A percentile compares a stretch with the other conserved stretches of the same genome.
phyloP scores from a whole-genome alignment of 2,797 vertebrate genomes.

The Catamblyrhynchus diadema region DNA sequence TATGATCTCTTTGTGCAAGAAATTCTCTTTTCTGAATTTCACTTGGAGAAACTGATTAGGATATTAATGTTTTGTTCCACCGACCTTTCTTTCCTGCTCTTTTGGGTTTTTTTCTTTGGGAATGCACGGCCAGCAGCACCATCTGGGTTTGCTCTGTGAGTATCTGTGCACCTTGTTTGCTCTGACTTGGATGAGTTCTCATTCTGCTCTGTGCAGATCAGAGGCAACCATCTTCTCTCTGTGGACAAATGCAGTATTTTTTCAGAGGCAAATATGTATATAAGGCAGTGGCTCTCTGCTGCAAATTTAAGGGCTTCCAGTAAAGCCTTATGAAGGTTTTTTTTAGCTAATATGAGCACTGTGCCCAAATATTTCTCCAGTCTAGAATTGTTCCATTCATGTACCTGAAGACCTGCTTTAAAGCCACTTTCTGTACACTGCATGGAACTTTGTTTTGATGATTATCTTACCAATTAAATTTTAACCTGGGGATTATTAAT shows the following conservation, averaged over 20 bases:
- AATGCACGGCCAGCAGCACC: background rate
- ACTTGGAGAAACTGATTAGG: background rate
- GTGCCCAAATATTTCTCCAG: background rate
- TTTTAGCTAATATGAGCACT: background rate
- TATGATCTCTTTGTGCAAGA: background rate
- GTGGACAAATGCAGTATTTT: background rate
- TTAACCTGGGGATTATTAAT: background rate
- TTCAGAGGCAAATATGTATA: background rate
- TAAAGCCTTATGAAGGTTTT: background rate
- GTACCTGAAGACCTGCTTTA: background rate
- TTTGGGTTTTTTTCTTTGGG: background rate
- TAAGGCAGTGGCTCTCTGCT: background rate
- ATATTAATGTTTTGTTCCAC: background rate
- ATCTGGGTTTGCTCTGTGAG: background rate
- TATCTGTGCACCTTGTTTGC: rapidly evolving
- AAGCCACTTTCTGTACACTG: background rate
- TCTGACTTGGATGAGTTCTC: background rate
- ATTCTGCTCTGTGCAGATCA: background rate
- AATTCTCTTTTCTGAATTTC: background rate
- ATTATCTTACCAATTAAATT: background rate
- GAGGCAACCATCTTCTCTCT: background rate
- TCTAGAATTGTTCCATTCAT: background rate
- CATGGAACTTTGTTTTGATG: background rate
- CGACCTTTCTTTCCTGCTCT: background rate
- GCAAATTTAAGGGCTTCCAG: background rate